A percentile compares a stretch with the other conserved stretches of the same genome.
phyloP scores from a whole-genome alignment of 2,113 vertebrate species.

The Accipiter cooperii region DNA sequence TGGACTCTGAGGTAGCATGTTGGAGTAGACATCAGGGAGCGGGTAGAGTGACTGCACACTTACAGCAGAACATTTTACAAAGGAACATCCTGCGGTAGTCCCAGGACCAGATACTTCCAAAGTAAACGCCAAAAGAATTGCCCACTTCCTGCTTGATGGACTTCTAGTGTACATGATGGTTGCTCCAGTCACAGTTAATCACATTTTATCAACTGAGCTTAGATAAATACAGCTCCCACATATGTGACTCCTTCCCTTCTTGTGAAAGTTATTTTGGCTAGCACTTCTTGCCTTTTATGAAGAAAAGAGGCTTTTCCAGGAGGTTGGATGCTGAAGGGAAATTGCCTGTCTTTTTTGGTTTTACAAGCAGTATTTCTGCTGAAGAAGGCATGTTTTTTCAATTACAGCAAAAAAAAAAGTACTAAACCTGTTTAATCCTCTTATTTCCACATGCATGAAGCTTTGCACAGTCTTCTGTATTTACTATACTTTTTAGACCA shows the following conservation, averaged over 20 bases:
- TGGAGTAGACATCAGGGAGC: not conserved
- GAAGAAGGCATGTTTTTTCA: not conserved
- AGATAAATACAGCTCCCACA: not conserved
- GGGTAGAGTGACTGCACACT: not conserved
- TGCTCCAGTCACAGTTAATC: not conserved
- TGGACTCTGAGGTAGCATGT: not conserved
- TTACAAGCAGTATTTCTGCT: not conserved
- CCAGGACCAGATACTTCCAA: not conserved
- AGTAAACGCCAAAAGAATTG: not conserved
- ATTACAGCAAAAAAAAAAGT: not conserved
- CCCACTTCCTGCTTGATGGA: not conserved
- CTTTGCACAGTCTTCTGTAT: not conserved
- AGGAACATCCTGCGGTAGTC: not conserved
- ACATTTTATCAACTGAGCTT: not conserved
- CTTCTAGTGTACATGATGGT: not conserved
- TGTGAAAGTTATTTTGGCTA: not conserved
- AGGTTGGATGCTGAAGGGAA: not conserved
- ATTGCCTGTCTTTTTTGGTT: not conserved
- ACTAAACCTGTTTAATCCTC: not conserved
- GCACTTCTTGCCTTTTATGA: not conserved
- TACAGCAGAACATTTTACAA: not conserved
- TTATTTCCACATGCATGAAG: not conserved
- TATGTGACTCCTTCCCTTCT: not conserved
- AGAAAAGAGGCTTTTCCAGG: not conserved
- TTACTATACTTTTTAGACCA: not conserved